A percentile compares a stretch with the other conserved stretches of the same genome.
phyloP scores from a whole-genome alignment of 2,888 invertebrate species.

The Sepioteuthis lessoniana region DNA sequence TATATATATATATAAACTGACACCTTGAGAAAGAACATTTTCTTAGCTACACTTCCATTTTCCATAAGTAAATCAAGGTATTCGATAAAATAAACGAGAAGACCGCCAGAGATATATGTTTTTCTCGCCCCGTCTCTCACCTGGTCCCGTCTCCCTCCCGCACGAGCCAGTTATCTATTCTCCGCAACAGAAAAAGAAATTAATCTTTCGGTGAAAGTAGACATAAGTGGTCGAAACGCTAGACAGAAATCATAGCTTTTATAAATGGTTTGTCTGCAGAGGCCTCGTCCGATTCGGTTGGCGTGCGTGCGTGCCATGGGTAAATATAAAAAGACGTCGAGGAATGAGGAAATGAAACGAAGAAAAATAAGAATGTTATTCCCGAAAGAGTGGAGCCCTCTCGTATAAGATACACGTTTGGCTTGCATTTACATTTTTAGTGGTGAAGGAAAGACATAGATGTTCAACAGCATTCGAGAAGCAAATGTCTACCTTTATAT shows the following conservation, averaged over 20 bases:
- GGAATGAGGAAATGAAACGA: background rate
- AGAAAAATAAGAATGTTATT: background rate
- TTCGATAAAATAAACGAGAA: too few species aligned
- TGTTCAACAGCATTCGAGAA: background rate
- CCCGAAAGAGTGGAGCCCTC: background rate
- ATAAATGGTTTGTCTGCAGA: slow-evolving; percentile 18
- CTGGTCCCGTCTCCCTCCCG: too few species aligned
- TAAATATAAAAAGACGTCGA: background rate
- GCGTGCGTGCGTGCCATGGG: background rate
- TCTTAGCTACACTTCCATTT: too few species aligned
- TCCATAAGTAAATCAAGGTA: too few species aligned
- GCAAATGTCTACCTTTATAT: too few species aligned
- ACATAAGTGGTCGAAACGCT: slow-evolving; percentile 12
- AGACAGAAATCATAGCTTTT: background rate
- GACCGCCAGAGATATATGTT: background rate
- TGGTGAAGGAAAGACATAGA: background rate
- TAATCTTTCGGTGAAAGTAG: background rate
- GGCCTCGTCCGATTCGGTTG: background rate
- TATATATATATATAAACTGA: background rate
- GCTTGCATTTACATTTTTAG: background rate
- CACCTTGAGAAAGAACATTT: too few species aligned
- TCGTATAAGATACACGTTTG: background rate
- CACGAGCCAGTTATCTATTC: background rate
- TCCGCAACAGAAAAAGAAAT: background rate
- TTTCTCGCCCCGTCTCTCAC: background rate